Evolutionary conservation across 92 coral and sea anemone species (phyloP).

Genomic region (Palythoa heliodiscus): DNA sequence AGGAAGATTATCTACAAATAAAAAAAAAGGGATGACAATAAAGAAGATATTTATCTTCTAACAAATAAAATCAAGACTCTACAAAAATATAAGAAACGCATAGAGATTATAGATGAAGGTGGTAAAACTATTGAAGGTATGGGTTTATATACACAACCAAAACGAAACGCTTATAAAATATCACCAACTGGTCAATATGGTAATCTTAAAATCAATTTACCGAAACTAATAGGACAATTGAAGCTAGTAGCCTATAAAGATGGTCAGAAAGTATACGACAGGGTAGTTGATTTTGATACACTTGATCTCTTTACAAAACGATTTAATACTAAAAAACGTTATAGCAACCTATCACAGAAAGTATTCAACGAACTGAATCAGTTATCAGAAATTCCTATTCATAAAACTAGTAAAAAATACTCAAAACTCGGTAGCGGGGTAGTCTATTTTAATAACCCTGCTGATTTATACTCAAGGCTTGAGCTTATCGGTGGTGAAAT

Average conservation of each 20-base stretch:
- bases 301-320: conserved; percentile 13
- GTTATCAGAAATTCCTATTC: conserved; percentile 43
- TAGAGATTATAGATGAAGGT: not conserved
- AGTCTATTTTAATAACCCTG: conserved; percentile 32
- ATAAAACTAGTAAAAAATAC: conserved; percentile 35
- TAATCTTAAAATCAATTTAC: conserved; percentile 34
- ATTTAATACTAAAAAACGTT: not conserved
- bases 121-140: not conserved
- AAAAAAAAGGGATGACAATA: not conserved
- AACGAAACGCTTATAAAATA: conserved; percentile 43
- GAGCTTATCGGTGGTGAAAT: conserved; percentile 26
- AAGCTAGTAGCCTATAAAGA: conserved; percentile 14
- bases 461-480: conserved; percentile 1
- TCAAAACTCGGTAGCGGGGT: conserved; percentile 43
- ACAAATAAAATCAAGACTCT: not conserved
- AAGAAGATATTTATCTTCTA: not conserved
- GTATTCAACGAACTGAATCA: not conserved
- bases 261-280: conserved; percentile 34
- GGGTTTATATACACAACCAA: conserved; percentile 45
- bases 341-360: not conserved
- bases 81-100: conserved; percentile 11
- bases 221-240: conserved; percentile 40
- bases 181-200: conserved; percentile 26
- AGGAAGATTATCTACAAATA: not conserved
- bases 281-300: conserved; percentile 31